These are phyloP conservation scores for Vultur gryphus DNA, from an alignment of 2,797 vertebrate species.

Conservation along the genomic window DNA sequence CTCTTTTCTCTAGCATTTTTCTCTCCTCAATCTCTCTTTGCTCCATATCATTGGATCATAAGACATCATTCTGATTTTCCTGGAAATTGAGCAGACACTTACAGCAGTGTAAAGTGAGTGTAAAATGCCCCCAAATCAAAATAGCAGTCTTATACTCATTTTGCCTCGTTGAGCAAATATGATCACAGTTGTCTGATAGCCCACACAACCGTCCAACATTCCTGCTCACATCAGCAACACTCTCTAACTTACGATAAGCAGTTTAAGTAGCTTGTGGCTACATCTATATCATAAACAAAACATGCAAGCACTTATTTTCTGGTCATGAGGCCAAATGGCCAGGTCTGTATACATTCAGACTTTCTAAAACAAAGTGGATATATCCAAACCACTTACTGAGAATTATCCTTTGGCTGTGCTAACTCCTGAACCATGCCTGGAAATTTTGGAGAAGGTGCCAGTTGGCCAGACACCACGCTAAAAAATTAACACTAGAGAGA, in stretches of 20 bases:
- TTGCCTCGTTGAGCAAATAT: constrained; percentile 1
- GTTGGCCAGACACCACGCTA: background rate
- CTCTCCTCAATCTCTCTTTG: background rate
- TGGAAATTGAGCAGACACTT: background rate
- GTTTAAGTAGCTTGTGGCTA: background rate
- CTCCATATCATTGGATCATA: background rate
- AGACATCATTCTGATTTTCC: background rate
- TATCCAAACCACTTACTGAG: background rate
- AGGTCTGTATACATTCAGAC: background rate
- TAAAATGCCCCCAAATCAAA: constrained; percentile 3
- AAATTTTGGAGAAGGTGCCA: background rate
- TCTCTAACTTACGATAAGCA: background rate
- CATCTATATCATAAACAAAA: background rate
- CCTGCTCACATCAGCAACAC: background rate
- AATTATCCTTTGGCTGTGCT: background rate
- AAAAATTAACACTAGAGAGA: background rate
- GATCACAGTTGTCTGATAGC: background rate
- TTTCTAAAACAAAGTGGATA: background rate
- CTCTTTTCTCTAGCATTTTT: background rate
- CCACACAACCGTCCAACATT: background rate
- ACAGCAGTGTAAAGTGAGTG: background rate
- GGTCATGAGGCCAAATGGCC: background rate
- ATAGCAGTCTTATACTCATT: background rate
- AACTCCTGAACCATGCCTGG: background rate
- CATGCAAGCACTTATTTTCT: background rate